These are phyloP conservation scores for Allophyes oxyacanthae DNA, from an alignment of 2,888 invertebrate genomes.

Conservation along the genomic window DNA sequence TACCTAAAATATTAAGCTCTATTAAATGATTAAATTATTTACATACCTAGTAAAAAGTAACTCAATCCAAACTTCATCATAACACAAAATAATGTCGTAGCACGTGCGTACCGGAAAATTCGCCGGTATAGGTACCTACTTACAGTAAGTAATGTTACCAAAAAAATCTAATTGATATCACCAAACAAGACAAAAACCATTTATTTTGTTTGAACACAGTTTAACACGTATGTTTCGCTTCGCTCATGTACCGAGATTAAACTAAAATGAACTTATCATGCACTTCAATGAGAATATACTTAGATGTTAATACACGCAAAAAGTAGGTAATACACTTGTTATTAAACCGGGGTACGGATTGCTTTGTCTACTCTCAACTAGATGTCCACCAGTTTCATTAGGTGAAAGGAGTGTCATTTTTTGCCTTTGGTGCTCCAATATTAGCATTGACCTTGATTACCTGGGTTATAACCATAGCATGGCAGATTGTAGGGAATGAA, in stretches of 20 bases:
- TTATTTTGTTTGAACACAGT: slow-evolving; percentile 28
- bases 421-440: slow-evolving; percentile 65
- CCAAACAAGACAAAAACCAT: slow-evolving; percentile 29
- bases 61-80: slow-evolving; percentile 56
- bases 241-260: slow-evolving; percentile 63
- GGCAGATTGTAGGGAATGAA: slow-evolving; percentile 15
- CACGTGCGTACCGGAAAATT: slow-evolving; percentile 24
- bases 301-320: slow-evolving; percentile 74
- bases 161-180: slow-evolving; percentile 20
- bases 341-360: slow-evolving; percentile 45
- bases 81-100: slow-evolving; percentile 5
- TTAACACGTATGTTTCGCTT: slow-evolving; percentile 49
- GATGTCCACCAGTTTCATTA: slow-evolving; percentile 55
- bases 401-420: slow-evolving; percentile 71
- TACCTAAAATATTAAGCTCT: slow-evolving; percentile 1
- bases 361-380: slow-evolving; percentile 31
- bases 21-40: neutral
- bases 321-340: slow-evolving; percentile 64
- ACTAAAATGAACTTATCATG: slow-evolving; percentile 76
- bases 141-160: slow-evolving; percentile 2
- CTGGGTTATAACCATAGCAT: slow-evolving; percentile 50
- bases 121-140: slow-evolving; percentile 1
- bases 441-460: slow-evolving; percentile 73
- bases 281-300: slow-evolving; percentile 69
- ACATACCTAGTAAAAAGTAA: slow-evolving; percentile 59